phyloP scores from a whole-genome alignment of 92 coral and sea anemone species.

The Zoanthus solanderi region DNA sequence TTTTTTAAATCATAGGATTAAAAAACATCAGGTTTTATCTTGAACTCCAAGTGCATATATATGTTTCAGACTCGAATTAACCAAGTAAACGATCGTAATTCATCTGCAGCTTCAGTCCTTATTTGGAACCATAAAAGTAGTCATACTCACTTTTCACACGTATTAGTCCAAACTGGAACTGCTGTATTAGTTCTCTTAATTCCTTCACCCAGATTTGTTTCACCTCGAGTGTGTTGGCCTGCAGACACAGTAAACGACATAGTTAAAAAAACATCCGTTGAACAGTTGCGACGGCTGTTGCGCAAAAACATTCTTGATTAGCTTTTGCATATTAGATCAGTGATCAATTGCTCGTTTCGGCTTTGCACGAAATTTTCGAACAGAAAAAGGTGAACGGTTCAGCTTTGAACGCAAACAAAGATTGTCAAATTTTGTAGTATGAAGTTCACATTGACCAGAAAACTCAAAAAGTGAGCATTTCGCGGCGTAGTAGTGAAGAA shows the following conservation, averaged over 20 bases:
- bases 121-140: neutral
- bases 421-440: no score
- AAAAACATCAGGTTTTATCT: neutral
- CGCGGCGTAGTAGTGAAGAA: no score
- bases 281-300: no score
- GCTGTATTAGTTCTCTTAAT: slow-evolving; percentile 89
- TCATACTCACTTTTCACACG: slow-evolving; percentile 84
- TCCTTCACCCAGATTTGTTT: slow-evolving; percentile 98
- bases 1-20: no score
- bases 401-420: no score
- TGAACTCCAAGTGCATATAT: neutral
- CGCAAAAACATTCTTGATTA: no score
- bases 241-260: slow-evolving; percentile 17
- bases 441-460: no score
- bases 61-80: neutral
- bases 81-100: neutral
- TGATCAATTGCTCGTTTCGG: no score
- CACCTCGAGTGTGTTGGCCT: slow-evolving; percentile 93
- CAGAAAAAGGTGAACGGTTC: no score
- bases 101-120: neutral
- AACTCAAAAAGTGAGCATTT: no score
- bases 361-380: no score
- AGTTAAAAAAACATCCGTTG: neutral
- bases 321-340: no score
- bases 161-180: slow-evolving; percentile 96